Conservation (phyloP, 2,797 vertebrate genomes). For the Spea hammondii region DNA sequence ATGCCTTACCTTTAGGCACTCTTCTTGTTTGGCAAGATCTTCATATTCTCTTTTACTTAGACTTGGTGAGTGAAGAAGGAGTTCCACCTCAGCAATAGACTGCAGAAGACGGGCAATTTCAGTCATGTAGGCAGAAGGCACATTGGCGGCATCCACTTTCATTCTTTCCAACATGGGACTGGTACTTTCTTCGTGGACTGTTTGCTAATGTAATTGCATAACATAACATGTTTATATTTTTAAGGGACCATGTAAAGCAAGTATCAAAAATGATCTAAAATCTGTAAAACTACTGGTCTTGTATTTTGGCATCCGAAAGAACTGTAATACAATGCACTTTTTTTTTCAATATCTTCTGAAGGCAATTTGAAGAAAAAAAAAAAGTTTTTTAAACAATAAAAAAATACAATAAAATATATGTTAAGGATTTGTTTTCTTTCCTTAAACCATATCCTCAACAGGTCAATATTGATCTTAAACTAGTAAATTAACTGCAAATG, state of each 20-base stretch:
- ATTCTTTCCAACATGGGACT: slow-evolving; percentile 65
- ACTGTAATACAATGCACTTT: no score
- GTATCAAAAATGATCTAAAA: no score
- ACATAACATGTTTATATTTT: slow-evolving; percentile 67
- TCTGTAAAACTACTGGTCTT: no score
- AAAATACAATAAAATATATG: no score
- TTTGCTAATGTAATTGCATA: slow-evolving; percentile 75
- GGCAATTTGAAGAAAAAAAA: no score
- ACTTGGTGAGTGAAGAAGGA: slow-evolving; percentile 84
- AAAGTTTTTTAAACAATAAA: no score
- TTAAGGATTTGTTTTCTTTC: no score
- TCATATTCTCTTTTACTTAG: slow-evolving; percentile 83
- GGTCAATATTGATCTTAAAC: no score
- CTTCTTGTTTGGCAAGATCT: slow-evolving; percentile 85
- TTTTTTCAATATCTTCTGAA: no score
- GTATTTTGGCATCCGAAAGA: no score
- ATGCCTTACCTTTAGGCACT: slow-evolving; percentile 85
- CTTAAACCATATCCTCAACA: no score
- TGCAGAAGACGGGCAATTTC: slow-evolving; percentile 84
- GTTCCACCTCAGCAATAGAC: slow-evolving; percentile 83
- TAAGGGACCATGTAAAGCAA: slow-evolving; percentile 48
- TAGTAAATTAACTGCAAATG: no score
- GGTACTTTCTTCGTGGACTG: slow-evolving; percentile 69
- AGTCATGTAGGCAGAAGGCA: slow-evolving; percentile 77
- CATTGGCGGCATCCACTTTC: slow-evolving; percentile 71